Conservation (phyloP, 2,888 invertebrate genomes). For the Stenurella melanura region DNA sequence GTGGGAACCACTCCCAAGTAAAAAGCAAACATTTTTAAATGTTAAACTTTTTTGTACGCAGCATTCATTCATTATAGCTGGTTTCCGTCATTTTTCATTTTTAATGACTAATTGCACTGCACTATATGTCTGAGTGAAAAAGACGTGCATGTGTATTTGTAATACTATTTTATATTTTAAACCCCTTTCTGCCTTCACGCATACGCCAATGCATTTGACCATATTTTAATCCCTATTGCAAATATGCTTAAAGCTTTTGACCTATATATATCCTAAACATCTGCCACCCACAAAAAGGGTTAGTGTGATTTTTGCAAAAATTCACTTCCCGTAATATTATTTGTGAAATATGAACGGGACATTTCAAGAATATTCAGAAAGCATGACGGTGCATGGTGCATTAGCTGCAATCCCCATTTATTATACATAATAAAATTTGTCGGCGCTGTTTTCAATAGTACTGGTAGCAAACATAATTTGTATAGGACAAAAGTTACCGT, state of each 20-base stretch:
- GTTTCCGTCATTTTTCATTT: too few species aligned
- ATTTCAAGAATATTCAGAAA: constrained; percentile 43
- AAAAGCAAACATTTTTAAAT: too few species aligned
- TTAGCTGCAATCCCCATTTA: constrained; percentile 49
- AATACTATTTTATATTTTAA: too few species aligned
- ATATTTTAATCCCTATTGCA: constrained; percentile 68
- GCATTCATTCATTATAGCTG: too few species aligned
- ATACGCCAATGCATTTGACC: constrained; percentile 53
- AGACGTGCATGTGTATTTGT: too few species aligned
- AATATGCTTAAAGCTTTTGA: constrained; percentile 66
- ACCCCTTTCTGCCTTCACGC: too few species aligned
- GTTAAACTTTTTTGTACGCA: too few species aligned
- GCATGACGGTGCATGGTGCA: constrained; percentile 46
- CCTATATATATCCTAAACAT: constrained; percentile 63
- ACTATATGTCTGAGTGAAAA: too few species aligned
- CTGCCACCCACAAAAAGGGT: constrained; percentile 62
- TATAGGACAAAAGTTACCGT: constrained; percentile 26
- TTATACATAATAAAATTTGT: constrained; percentile 44
- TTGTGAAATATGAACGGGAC: constrained; percentile 52
- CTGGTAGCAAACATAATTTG: constrained; percentile 36
- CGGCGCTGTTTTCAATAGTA: constrained; percentile 19
- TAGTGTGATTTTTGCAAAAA: constrained; percentile 58
- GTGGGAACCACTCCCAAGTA: too few species aligned
- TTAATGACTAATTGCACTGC: too few species aligned
- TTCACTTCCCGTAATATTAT: constrained; percentile 55